These are phyloP conservation scores for Phyllotreta striolata DNA, from an alignment of 2,888 invertebrate genomes.

Conservation along the genomic window DNA sequence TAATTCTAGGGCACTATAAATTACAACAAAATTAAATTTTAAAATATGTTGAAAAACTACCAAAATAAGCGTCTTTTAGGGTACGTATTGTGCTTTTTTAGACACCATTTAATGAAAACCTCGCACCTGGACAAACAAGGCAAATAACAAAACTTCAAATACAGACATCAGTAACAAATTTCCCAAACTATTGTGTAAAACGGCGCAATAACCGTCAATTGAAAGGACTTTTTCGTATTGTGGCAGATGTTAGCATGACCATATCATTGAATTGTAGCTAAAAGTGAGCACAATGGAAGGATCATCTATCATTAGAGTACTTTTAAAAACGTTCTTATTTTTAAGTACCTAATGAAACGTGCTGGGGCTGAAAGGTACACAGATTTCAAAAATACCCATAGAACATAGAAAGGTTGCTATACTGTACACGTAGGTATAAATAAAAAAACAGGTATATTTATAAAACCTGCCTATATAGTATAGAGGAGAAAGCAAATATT, in stretches of 20 bases:
- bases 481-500: no score
- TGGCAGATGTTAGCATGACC: constrained; percentile 27
- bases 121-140: constrained; percentile 17
- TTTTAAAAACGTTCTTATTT: constrained; percentile 17
- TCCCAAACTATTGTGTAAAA: constrained; percentile 21
- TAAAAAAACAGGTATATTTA: no score
- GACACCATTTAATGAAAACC: constrained; percentile 4
- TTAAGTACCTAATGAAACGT: constrained; percentile 15
- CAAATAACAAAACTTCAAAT: constrained; percentile 2
- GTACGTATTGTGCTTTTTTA: constrained; percentile 16
- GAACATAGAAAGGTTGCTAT: no score
- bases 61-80: neutral
- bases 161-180: constrained; percentile 16
- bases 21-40: no score
- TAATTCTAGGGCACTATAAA: neutral
- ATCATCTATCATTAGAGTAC: constrained; percentile 28
- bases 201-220: constrained; percentile 15
- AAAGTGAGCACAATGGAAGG: constrained; percentile 19
- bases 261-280: constrained; percentile 15
- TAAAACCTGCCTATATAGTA: no score
- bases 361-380: constrained; percentile 1
- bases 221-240: constrained; percentile 16
- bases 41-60: neutral
- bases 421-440: no score
- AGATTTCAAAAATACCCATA: no score